A percentile compares a stretch with the other conserved stretches of the same genome.
Evolutionary conservation across 2,888 invertebrate species (phyloP).

Genomic region (Trichogramma evanescens): DNA sequence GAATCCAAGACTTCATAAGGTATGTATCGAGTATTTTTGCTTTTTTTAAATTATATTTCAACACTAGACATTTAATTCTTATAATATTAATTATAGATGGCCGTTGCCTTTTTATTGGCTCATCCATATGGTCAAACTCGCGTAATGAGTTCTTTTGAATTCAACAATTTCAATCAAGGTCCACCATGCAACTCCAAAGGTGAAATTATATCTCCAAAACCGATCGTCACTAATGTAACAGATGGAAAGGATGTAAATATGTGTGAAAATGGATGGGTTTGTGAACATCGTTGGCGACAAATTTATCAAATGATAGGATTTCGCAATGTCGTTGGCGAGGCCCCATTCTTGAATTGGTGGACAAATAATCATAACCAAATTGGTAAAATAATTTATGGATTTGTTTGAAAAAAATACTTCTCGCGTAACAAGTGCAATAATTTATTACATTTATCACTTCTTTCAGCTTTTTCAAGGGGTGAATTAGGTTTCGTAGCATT

Average conservation of each 20-base stretch:
- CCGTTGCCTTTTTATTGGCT: constrained; percentile 54
- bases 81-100: constrained; percentile 35
- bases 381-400: neutral
- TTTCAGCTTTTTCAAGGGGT: constrained; percentile 26
- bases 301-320: constrained; percentile 45
- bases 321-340: constrained; percentile 37
- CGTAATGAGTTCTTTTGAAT: constrained; percentile 53
- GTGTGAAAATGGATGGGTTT: constrained; percentile 44
- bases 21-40: neutral
- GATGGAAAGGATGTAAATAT: constrained; percentile 9
- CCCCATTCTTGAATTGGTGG: constrained; percentile 46
- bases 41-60: neutral
- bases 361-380: constrained; percentile 49
- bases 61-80: neutral
- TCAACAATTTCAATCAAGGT: constrained; percentile 38
- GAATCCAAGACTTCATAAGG: constrained; percentile 29
- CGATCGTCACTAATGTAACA: constrained; percentile 5
- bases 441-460: too few relatives aligned
- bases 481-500: constrained; percentile 62
- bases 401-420: too few relatives aligned
- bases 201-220: neutral
- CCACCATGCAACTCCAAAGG: constrained; percentile 36
- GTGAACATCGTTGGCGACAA: constrained; percentile 44
- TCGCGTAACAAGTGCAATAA: too few relatives aligned
- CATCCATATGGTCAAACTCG: constrained; percentile 51